These are phyloP conservation scores for Limnephilus auricula DNA, from an alignment of 2,888 invertebrate species.

Conservation along the genomic window DNA sequence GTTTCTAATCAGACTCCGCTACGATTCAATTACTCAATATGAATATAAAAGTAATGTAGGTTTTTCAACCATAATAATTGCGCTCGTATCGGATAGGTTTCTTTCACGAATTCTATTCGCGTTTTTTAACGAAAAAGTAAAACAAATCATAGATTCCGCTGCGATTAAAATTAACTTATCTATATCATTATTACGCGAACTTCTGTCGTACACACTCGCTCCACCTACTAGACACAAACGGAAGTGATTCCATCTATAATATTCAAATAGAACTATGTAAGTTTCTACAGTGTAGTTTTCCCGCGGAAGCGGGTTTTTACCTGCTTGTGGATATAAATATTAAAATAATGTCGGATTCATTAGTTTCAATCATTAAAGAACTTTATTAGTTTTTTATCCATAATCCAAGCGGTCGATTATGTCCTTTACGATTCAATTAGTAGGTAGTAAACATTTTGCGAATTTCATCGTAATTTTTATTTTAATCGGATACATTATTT, in stretches of 20 bases:
- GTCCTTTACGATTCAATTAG: not conserved
- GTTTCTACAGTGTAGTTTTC: too few relatives aligned
- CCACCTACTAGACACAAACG: too few relatives aligned
- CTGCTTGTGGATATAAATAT: too few relatives aligned
- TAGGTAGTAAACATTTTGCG: not conserved
- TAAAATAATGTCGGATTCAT: not conserved
- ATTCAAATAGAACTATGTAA: too few relatives aligned
- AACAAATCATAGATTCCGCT: not conserved
- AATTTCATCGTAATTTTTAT: not conserved
- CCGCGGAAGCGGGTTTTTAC: too few relatives aligned
- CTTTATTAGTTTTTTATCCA: not conserved
- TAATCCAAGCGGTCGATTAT: not conserved
- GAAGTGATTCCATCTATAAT: too few relatives aligned
- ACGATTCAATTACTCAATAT: not conserved
- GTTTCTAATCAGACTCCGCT: not conserved
- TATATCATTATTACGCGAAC: too few relatives aligned
- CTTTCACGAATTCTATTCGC: not conserved
- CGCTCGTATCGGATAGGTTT: not conserved
- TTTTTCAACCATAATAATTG: not conserved
- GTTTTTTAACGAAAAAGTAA: too few relatives aligned
- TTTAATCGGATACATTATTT: not conserved
- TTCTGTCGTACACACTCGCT: too few relatives aligned
- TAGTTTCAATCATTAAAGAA: not conserved
- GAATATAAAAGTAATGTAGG: not conserved
- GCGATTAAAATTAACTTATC: not conserved